Evolutionary conservation across 2,113 vertebrate species (phyloP), one percentile per base, ranked within the genome.

Genomic region (Dipodomys stephensi): DNA sequence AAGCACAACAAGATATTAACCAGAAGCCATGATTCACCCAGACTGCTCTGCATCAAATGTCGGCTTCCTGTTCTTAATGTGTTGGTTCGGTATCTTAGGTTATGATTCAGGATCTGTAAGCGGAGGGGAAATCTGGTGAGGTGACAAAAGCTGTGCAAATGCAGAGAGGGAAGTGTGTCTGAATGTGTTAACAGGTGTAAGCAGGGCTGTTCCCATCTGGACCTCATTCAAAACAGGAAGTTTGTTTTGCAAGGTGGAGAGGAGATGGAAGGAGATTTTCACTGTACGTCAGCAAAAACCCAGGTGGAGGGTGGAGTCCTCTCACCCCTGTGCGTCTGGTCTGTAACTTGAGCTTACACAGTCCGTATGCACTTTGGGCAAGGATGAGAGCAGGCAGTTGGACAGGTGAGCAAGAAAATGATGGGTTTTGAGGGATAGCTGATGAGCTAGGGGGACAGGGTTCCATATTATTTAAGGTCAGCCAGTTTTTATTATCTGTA

Each of bases 361-460:
- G 77, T 95, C 87, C 71, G 64, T 94, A 13, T 15, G 16, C 30
- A 65, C 82, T 96, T 87, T 92, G 92, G 94, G 97, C 96, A 95
- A 95, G 79, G 92, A 92, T 90, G 65, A 53, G 0, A 27, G 89
- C 90, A 88, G 80, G 91, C 91, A 96, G 95, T 93, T 92, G 84
- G 93, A 95, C 88, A 97, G 96, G 91, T 92, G 90, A 95, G 96
- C 93, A 96, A 94, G 97, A 97, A 96, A 98, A 94, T 73, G 97
- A 96, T 69, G 91, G 86, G 91, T 92, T 93, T 88, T 87, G 88
- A 93, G 71, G 94, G 84, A 93, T 83, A 89, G 49, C 27, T 30
- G 80, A 87, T 4, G 20, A 81, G 83, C 92, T 91, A 80, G 25
- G 27, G 53, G 95, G 12, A 93, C 86, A 74, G 78, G 84, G 30